These are phyloP conservation scores for Pseudomugil gertrudae DNA, from an alignment of 2,797 vertebrate species.

Conservation along the genomic window DNA sequence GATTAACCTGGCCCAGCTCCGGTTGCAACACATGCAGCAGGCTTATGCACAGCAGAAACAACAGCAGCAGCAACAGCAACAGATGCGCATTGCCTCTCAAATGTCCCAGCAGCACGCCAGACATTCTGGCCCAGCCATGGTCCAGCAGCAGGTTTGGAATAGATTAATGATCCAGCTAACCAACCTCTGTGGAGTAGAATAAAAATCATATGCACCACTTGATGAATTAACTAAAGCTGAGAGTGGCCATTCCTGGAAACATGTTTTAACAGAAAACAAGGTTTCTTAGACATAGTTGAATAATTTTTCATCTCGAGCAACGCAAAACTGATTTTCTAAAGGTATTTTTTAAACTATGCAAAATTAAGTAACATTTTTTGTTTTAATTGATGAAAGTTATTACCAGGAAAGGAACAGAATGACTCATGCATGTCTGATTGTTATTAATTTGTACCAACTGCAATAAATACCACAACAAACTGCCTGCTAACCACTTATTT, in stretches of 20 bases:
- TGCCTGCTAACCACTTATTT: neutral
- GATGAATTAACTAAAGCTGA: neutral
- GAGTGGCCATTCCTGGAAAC: neutral
- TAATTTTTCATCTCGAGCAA: too few relatives aligned
- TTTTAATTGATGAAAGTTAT: too few relatives aligned
- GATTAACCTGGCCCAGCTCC: constrained; percentile 96
- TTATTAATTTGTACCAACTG: neutral
- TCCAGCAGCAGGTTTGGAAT: constrained; percentile 89
- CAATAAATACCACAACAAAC: neutral
- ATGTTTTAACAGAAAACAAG: neutral
- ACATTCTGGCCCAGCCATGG: constrained; percentile 81
- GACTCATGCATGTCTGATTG: neutral
- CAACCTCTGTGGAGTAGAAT: neutral
- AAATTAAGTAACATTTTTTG: too few relatives aligned
- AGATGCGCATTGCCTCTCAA: constrained; percentile 88
- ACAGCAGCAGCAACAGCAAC: constrained; percentile 84
- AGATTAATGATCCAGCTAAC: neutral
- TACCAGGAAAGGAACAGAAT: too few relatives aligned
- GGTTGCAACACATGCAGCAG: constrained; percentile 95
- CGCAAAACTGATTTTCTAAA: too few relatives aligned
- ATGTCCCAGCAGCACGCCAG: constrained; percentile 87
- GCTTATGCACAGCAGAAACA: constrained; percentile 91
- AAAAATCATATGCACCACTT: neutral
- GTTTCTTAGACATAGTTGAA: too few relatives aligned
- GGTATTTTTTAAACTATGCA: too few relatives aligned